Base-by-base conservation (phyloP, 2,113 vertebrate species). In the Phylloscopus trochilus region DNA sequence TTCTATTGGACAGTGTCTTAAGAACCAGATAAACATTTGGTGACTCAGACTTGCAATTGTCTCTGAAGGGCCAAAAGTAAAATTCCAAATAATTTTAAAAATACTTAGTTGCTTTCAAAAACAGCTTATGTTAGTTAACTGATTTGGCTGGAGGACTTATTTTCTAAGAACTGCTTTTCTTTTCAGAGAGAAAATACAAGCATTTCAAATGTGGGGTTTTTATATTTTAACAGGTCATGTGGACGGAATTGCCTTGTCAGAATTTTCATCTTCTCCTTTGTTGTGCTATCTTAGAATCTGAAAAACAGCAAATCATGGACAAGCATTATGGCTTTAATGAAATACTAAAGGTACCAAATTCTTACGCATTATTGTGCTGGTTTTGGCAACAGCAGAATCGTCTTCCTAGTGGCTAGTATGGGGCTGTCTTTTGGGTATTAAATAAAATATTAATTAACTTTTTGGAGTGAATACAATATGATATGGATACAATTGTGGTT, bases 201-300 rank as follows among this genome's bases (percentile, higher is more conserved):
- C 13, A 47, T 87, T 95, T 93, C 20, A 87, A 23, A 73, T 87
- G 43, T n/a, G 39, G 53, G 11, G 1, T 10, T 92, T 95, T 83
- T n/a, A 4, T 92, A 14, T 93, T 96, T 96, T 96, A 90, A 95
- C 98, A 98, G 99, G 99, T 99, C 87, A 99, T 99, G 98, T 99
- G 99, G 99, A 99, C 99, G 0, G 98, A 98, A 35, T 95, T 99
- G 66, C 99, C 99, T 53, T 99, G 99, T 96, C 98, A 99, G 96
- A 99, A 99, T 97, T 99, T 99, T 94, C 99, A 99, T 97, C 98
- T 99, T 95, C 98, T 99, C 90, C 97, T 99, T 85, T 99, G 99
- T 97, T 99, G 99, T 82, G 98, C 99, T 97, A 99, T 99, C 96
- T 90, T 99, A 94, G 99, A 99, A 97, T 99, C 99, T 12, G 99